A percentile compares a stretch with the other conserved stretches of the same genome.
These are phyloP conservation scores for Drosophila pectinifera DNA, from an alignment of 1,140 invertebrate genomes.

Conservation along the genomic window DNA sequence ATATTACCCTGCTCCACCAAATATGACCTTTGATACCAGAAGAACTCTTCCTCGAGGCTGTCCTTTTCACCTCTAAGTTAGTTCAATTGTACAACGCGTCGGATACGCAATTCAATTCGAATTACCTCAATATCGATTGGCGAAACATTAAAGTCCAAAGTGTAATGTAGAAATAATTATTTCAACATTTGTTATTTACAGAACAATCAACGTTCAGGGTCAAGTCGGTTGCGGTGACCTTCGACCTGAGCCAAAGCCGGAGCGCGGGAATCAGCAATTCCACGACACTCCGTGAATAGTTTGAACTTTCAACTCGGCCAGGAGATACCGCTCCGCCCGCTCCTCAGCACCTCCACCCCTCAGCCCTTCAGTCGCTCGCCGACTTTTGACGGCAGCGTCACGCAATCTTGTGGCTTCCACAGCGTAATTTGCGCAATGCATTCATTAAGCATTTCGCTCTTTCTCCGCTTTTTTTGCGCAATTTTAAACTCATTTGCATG, in stretches of 20 bases:
- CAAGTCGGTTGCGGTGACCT: constrained; percentile 23
- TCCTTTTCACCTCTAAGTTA: not conserved
- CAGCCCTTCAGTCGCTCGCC: constrained; percentile 1
- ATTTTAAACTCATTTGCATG: constrained; percentile 65
- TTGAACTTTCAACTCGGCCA: constrained; percentile 36
- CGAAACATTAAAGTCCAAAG: not conserved
- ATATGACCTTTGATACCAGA: not conserved
- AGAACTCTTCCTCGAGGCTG: too few relatives aligned
- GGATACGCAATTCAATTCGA: constrained; percentile 11
- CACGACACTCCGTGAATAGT: constrained; percentile 1
- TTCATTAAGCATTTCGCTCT: constrained; percentile 54
- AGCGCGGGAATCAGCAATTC: constrained; percentile 16
- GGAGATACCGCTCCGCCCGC: constrained; percentile 18
- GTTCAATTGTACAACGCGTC: not conserved
- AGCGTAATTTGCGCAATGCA: constrained; percentile 58
- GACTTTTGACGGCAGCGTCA: constrained; percentile 23
- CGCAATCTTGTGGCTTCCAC: constrained; percentile 42
- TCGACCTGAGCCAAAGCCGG: constrained; percentile 1
- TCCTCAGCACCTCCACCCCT: not conserved
- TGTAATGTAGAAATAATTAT: constrained; percentile 26
- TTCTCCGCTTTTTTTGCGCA: constrained; percentile 22
- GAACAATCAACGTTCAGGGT: constrained; percentile 44
- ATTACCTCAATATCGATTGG: not conserved
- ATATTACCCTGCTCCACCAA: too few relatives aligned
- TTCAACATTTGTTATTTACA: constrained; percentile 60